Evolutionary conservation across 2,797 vertebrate species (phyloP), one percentile per base, ranked within the genome.

Genomic region (Sebastes variabilis): DNA sequence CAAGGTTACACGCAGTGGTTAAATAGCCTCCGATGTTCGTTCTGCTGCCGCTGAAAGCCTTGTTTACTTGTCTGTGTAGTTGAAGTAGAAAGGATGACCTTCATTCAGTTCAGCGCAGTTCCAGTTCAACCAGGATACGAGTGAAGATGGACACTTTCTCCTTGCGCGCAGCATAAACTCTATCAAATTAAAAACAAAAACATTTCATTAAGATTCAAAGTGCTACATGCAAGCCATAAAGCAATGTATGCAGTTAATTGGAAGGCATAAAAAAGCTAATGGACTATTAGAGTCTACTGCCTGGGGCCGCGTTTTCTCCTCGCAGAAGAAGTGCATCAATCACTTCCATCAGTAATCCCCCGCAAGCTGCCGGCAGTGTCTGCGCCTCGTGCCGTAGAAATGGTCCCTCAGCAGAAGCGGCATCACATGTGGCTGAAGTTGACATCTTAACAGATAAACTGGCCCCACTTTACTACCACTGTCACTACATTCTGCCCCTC

Each of bases 251-350:
- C 90, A 85, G 90, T 94, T 94, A 92, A 95, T 94, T 94, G 46
- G 46, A 88, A 88, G 82, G 85, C 91, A 88, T 92, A 88, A 93
- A 93, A 88, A 88, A 89, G 86, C 87, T 95, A 95, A 95, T 94
- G 90, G 90, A 88, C 86, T 93, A 90, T 92, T 91, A 93, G 85
- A 85, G 90, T 78, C 80, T 77, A 72, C 75, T 83, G 91, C 94
- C 93, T 65, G 58, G 66, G 88, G 93, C 88, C 82, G 79, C 72
- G 86, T 87, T 84, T 79, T 67, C 87, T 88, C 88, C 85, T 87
- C 24, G 64, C 81, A 84, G 80, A 84, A 81, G 88, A 90, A 88
- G 86, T 81, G 52, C 90, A 93, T 95, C 88, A 93, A 92, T 95
- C 92, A 93, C 79, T 85, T 88, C 75, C 74, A 89, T 91, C 92